Percentiles rank a stretch among this genome's conserved stretches.
Evolutionary conservation across 1,140 invertebrate genomes (phyloP).

Genomic region (Drosophila albomicans): DNA sequence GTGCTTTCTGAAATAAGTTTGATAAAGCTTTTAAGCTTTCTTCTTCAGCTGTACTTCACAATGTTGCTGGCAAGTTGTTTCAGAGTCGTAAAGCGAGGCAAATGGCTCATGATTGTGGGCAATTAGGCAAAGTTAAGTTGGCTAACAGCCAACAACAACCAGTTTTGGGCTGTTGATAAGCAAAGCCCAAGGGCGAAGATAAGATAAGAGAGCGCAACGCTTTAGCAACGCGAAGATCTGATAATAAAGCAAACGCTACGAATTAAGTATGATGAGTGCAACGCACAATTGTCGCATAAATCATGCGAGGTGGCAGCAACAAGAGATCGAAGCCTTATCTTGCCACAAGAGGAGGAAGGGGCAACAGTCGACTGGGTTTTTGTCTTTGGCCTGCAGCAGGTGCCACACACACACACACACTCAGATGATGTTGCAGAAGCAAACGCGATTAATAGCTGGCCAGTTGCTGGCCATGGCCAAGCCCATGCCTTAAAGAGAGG

Average conservation of each 20-base stretch:
- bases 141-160: constrained; percentile 17
- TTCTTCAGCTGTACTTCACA: background rate
- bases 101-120: constrained; percentile 7
- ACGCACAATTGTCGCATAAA: constrained; percentile 49
- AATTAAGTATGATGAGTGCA: constrained; percentile 38
- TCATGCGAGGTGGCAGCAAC: constrained; percentile 20
- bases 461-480: constrained; percentile 27
- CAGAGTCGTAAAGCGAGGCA: background rate
- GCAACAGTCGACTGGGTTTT: constrained; percentile 33
- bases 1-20: background rate
- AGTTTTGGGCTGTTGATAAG: constrained; percentile 18
- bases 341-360: constrained; percentile 2
- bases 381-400: constrained; percentile 44
- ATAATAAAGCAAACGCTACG: constrained; percentile 19
- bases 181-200: constrained; percentile 2
- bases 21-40: background rate
- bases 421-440: constrained; percentile 15
- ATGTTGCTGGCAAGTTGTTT: background rate
- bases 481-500: constrained; percentile 10
- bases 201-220: constrained; percentile 6
- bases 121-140: constrained; percentile 13
- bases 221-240: constrained; percentile 22
- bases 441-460: constrained; percentile 45
- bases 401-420: constrained; percentile 47
- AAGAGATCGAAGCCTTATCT: constrained; percentile 42